Evolutionary conservation across 1,140 invertebrate species (phyloP).

Genomic region (Drosophila biarmipes): DNA sequence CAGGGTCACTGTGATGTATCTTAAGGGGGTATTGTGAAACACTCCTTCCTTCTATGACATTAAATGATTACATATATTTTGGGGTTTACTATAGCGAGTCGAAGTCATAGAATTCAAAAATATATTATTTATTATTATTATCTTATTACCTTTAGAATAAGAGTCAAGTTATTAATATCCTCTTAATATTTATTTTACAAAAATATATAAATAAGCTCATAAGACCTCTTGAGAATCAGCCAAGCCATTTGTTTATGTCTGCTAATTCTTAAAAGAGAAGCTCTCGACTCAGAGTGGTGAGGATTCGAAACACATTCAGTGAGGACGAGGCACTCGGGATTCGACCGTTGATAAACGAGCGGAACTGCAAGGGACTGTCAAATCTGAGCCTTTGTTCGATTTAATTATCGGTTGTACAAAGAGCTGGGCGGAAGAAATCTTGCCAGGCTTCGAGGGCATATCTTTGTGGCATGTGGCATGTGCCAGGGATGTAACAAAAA

Average conservation of each 20-base stretch:
- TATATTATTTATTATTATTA: no score
- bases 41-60: no score
- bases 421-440: conserved; percentile 26
- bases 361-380: conserved; percentile 27
- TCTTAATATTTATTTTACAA: background rate
- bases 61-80: no score
- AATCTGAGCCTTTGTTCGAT: conserved; percentile 51
- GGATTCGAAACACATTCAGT: background rate
- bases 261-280: conserved; percentile 4
- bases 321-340: conserved; percentile 1
- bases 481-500: conserved; percentile 50
- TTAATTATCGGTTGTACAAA: conserved; percentile 51
- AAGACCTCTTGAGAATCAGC: conserved; percentile 4
- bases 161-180: background rate
- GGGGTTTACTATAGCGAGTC: no score
- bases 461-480: conserved; percentile 43
- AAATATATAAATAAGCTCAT: conserved; percentile 25
- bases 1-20: background rate
- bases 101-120: no score
- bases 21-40: background rate
- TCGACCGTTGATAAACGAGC: conserved; percentile 41
- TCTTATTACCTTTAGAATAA: no score
- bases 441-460: conserved; percentile 23
- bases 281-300: background rate
- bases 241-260: conserved; percentile 41